Conservation (phyloP, 2,797 vertebrate genomes). For the Catamblyrhynchus diadema region DNA sequence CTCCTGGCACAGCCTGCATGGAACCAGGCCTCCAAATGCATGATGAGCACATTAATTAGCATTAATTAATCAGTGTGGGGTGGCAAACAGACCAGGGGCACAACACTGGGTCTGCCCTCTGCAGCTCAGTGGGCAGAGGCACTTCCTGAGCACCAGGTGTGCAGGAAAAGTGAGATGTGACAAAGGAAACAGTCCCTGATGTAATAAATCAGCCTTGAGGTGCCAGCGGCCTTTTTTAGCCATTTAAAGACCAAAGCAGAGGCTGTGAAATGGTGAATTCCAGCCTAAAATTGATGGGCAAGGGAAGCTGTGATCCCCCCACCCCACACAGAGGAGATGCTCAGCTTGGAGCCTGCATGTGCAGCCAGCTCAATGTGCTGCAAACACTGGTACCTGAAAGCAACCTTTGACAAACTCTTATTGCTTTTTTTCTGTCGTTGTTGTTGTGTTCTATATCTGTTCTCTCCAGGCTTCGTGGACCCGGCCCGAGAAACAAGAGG, state of each 20-base stretch:
- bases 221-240: background rate
- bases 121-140: background rate
- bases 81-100: background rate
- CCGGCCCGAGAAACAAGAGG: slow-evolving; percentile 98
- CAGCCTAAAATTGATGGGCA: background rate
- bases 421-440: slow-evolving; percentile 71
- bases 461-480: slow-evolving; percentile 99
- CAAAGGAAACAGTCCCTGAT: background rate
- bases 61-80: background rate
- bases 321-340: background rate
- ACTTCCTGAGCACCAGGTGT: background rate
- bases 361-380: slow-evolving; percentile 70
- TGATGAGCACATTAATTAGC: slow-evolving; percentile 7
- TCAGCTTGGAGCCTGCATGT: slow-evolving; percentile 70
- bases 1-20: slow-evolving; percentile 56
- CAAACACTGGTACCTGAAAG: slow-evolving; percentile 49
- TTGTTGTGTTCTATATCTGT: slow-evolving; percentile 90
- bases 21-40: slow-evolving; percentile 30
- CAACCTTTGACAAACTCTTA: slow-evolving; percentile 84
- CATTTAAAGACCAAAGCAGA: background rate
- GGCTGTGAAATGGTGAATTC: background rate
- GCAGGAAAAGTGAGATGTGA: background rate
- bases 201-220: accelerated
- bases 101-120: background rate
- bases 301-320: background rate